Conservation (phyloP, 2,888 invertebrate species). For the Arrhopalites spinosus region DNA sequence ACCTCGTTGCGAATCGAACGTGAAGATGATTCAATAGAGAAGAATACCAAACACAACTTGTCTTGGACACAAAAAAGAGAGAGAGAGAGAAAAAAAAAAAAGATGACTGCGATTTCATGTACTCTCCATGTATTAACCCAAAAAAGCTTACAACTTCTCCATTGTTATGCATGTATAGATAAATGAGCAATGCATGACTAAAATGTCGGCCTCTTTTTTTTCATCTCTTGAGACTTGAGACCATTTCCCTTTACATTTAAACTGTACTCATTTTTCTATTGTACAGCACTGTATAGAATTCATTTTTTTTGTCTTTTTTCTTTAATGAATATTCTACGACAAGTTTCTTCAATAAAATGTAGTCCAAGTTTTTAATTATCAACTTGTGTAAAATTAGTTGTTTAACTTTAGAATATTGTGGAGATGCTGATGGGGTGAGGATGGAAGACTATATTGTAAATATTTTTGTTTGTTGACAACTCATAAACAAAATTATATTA, state of each 20-base stretch:
- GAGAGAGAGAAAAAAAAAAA: too few relatives aligned
- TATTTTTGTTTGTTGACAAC: too few relatives aligned
- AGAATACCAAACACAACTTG: constrained; percentile 38
- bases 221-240: too few relatives aligned
- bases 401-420: too few relatives aligned
- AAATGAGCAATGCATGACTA: constrained; percentile 29
- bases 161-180: constrained; percentile 26
- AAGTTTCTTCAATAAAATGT: too few relatives aligned
- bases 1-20: constrained; percentile 55
- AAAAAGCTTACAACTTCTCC: constrained; percentile 17
- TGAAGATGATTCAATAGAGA: constrained; percentile 49
- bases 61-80: too few relatives aligned
- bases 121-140: constrained; percentile 7
- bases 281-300: background rate
- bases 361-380: too few relatives aligned
- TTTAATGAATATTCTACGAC: background rate
- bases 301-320: constrained; percentile 22
- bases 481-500: too few relatives aligned
- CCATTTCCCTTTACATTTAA: background rate
- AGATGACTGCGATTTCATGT: background rate
- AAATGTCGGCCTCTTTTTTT: background rate
- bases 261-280: background rate
- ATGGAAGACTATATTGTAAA: too few relatives aligned
- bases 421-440: too few relatives aligned
- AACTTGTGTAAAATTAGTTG: too few relatives aligned